A percentile compares a stretch with the other conserved stretches of the same genome.
Evolutionary conservation across 2,888 invertebrate genomes (phyloP).

Genomic region (Synergus laeviventris): DNA sequence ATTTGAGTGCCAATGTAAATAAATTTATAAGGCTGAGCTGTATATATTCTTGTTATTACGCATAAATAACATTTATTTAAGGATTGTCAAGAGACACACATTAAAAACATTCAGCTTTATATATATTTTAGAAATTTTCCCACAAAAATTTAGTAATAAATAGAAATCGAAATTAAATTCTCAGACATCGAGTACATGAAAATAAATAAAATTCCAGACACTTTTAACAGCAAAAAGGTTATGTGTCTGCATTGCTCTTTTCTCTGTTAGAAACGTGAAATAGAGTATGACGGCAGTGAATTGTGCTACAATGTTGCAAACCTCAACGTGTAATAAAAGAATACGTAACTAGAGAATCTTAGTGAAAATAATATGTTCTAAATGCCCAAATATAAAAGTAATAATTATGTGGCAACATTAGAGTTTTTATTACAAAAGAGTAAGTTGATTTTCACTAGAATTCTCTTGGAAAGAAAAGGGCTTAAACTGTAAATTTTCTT

Average conservation of each 20-base stretch:
- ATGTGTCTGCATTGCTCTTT: neutral
- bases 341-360: neutral
- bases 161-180: neutral
- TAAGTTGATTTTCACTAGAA: neutral
- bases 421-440: neutral
- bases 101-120: no score
- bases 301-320: neutral
- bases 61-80: no score
- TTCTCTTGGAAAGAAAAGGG: neutral
- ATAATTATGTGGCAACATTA: neutral
- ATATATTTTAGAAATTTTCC: neutral
- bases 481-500: neutral
- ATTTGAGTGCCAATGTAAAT: neutral
- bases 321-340: neutral
- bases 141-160: neutral
- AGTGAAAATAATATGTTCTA: neutral
- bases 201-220: neutral
- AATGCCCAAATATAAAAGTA: neutral
- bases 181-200: neutral
- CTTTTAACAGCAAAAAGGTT: neutral
- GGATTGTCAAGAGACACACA: no score
- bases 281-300: neutral
- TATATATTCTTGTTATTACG: neutral
- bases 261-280: neutral
- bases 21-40: neutral